Evolutionary conservation across 1,140 invertebrate genomes (phyloP).

Genomic region (Leptopilina boulardi): DNA sequence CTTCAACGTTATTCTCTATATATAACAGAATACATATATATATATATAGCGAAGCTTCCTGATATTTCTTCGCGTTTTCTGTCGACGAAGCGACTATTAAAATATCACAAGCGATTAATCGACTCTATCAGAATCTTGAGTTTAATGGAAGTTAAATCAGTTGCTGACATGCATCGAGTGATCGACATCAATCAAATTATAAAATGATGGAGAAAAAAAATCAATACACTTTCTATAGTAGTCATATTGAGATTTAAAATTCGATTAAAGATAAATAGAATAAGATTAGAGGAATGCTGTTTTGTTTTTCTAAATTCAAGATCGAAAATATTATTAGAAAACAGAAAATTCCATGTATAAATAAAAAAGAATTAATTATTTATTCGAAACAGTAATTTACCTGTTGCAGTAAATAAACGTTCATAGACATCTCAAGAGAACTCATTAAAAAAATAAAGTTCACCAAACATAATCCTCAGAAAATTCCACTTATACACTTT

Average conservation of each 20-base stretch:
- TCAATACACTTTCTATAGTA: background rate
- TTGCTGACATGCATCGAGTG: conserved; percentile 36
- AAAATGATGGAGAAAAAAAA: background rate
- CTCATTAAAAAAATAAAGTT: conserved; percentile 4
- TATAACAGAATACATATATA: background rate
- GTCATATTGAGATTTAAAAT: too few relatives aligned
- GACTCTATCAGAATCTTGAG: conserved; percentile 16
- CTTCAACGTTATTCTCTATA: conserved; percentile 35
- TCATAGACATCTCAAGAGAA: background rate
- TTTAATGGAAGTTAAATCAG: conserved; percentile 49
- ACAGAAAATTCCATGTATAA: too few relatives aligned
- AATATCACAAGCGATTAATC: conserved; percentile 42
- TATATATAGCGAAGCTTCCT: background rate
- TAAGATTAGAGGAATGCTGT: background rate
- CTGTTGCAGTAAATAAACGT: conserved; percentile 15
- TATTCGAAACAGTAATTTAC: background rate
- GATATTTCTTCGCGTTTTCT: background rate
- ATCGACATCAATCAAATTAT: conserved; percentile 35
- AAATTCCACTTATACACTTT: too few relatives aligned
- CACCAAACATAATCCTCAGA: background rate
- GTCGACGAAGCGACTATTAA: conserved; percentile 38
- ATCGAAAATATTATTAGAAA: background rate
- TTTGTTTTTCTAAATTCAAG: background rate
- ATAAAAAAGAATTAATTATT: too few relatives aligned
- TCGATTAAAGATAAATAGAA: background rate